Evolutionary conservation across 2,113 vertebrate genomes (phyloP).

Genomic region (Ovibos moschatus): DNA sequence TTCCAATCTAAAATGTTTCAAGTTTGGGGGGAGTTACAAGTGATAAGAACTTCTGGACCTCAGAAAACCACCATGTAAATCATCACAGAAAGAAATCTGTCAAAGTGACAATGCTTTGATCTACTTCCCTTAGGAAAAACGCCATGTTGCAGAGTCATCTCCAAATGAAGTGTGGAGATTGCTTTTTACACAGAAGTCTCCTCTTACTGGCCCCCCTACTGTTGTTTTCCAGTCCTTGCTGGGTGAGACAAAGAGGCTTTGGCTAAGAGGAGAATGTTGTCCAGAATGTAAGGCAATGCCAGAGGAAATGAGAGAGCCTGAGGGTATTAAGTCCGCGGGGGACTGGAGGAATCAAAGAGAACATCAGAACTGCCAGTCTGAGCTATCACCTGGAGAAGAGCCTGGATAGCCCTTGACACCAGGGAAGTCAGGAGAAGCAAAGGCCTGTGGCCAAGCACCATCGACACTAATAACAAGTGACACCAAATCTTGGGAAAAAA

Average conservation of each 20-base stretch:
- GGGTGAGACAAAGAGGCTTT: neutral
- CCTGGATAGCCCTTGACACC: neutral
- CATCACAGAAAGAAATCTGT: conserved; percentile 5
- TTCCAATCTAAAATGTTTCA: neutral
- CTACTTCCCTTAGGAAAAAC: neutral
- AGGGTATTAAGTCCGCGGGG: neutral
- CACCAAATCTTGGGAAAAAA: neutral
- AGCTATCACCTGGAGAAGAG: neutral
- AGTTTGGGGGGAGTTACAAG: neutral
- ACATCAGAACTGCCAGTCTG: neutral
- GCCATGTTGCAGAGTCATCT: neutral
- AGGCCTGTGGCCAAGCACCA: neutral
- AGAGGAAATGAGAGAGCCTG: neutral
- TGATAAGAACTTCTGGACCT: neutral
- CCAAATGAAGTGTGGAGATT: neutral
- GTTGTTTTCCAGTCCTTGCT: neutral
- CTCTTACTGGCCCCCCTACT: neutral
- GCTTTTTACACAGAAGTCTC: neutral
- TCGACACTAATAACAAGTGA: conserved; percentile 2
- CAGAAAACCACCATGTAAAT: neutral
- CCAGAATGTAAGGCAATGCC: neutral
- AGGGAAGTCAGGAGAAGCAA: neutral
- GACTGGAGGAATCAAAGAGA: neutral
- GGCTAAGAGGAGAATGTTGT: neutral
- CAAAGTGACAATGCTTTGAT: neutral